Conservation (phyloP, 2,113 vertebrate species). For the Python bivittatus region DNA sequence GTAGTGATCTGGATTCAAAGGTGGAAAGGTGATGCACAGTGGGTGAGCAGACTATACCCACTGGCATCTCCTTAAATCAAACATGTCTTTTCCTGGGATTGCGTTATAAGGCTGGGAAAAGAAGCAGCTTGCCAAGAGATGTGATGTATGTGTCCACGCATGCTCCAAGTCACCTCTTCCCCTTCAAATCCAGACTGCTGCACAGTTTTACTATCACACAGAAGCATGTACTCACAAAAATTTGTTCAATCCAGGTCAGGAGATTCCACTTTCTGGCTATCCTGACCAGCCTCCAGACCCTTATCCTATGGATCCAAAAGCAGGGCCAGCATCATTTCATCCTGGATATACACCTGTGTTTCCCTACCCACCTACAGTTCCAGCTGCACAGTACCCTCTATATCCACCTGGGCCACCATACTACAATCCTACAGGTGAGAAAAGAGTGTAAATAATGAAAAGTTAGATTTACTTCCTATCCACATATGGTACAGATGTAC, state of each 20-base stretch:
- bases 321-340: conserved; percentile 54
- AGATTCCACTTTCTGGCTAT: conserved; percentile 85
- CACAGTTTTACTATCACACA: background rate
- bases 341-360: conserved; percentile 57
- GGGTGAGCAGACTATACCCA: background rate
- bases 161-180: background rate
- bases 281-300: conserved; percentile 80
- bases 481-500: background rate
- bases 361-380: conserved; percentile 53
- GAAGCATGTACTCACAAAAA: background rate
- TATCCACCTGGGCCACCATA: conserved; percentile 62
- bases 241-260: conserved; percentile 73
- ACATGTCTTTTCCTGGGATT: background rate
- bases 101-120: background rate
- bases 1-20: background rate
- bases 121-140: background rate
- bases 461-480: background rate
- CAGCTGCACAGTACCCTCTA: conserved; percentile 61
- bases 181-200: background rate
- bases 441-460: too few relatives aligned
- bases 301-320: conserved; percentile 65
- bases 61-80: background rate
- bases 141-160: background rate
- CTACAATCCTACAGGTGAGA: conserved; percentile 67
- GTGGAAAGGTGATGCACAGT: background rate